phyloP scores from a whole-genome alignment of 2,113 vertebrate genomes.

The Mobula hypostoma region DNA sequence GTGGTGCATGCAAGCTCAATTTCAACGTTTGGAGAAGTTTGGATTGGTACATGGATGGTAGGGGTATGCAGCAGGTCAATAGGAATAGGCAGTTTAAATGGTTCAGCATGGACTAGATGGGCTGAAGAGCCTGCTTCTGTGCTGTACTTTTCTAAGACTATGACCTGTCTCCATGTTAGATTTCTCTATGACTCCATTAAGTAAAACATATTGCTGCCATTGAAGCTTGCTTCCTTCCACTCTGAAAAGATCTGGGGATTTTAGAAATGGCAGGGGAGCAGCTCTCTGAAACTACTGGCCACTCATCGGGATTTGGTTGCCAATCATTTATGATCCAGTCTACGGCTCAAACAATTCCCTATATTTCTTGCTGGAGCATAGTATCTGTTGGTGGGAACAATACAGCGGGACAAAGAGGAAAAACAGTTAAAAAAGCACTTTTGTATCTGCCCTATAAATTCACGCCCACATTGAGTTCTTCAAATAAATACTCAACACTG shows the following conservation, averaged over 20 bases:
- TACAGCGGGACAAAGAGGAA: background rate
- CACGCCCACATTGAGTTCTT: background rate
- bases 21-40: too few species aligned
- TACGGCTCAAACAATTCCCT: background rate
- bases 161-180: too few species aligned
- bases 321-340: background rate
- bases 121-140: too few species aligned
- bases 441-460: background rate
- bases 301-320: background rate
- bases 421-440: background rate
- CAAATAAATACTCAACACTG: background rate
- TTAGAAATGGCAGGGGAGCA: background rate
- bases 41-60: too few species aligned
- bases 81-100: too few species aligned
- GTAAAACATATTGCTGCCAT: background rate
- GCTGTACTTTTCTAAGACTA: too few species aligned
- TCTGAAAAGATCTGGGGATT: background rate
- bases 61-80: too few species aligned
- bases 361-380: background rate
- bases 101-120: too few species aligned
- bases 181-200: background rate
- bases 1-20: too few species aligned
- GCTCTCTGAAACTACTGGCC: background rate
- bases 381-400: background rate
- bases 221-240: background rate